A percentile compares a stretch with the other conserved stretches of the same genome.
phyloP scores from a whole-genome alignment of 2,797 vertebrate species.

The Helostoma temminkii region DNA sequence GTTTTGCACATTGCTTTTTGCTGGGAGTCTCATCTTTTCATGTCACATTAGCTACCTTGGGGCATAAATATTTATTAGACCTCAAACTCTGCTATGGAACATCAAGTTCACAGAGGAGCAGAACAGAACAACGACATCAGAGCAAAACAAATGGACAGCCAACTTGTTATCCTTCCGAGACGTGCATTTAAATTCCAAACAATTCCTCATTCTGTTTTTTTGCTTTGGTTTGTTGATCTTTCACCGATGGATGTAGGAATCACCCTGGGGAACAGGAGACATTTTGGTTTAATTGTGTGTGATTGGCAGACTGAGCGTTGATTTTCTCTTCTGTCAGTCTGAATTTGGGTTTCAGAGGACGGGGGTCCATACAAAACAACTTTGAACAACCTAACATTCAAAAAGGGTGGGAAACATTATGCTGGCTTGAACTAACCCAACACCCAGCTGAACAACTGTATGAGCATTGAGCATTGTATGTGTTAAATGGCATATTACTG shows the following conservation, averaged over 20 bases:
- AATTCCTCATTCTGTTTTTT: conserved; percentile 20
- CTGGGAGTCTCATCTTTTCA: conserved; percentile 29
- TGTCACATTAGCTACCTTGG: conserved; percentile 31
- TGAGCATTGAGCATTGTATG: neutral
- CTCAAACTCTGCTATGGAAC: conserved; percentile 23
- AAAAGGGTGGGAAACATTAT: neutral
- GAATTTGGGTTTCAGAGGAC: conserved; percentile 28
- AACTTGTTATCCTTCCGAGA: conserved; percentile 37
- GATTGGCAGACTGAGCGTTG: conserved; percentile 53
- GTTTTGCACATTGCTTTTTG: neutral
- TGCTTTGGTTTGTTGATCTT: conserved; percentile 48
- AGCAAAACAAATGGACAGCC: conserved; percentile 34
- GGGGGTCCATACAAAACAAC: conserved; percentile 36
- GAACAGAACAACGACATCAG: conserved; percentile 35
- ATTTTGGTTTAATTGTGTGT: conserved; percentile 58
- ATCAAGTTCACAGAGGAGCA: conserved; percentile 23
- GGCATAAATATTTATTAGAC: conserved; percentile 54
- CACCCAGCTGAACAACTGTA: neutral
- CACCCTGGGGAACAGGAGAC: conserved; percentile 28
- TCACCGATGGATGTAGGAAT: conserved; percentile 32
- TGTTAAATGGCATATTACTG: neutral
- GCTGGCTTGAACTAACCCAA: neutral
- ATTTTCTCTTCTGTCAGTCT: conserved; percentile 43
- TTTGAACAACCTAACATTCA: conserved; percentile 6
- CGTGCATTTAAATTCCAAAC: conserved; percentile 45